Conservation (phyloP, 2,113 vertebrate genomes). For the Gasterosteus nipponicus region DNA sequence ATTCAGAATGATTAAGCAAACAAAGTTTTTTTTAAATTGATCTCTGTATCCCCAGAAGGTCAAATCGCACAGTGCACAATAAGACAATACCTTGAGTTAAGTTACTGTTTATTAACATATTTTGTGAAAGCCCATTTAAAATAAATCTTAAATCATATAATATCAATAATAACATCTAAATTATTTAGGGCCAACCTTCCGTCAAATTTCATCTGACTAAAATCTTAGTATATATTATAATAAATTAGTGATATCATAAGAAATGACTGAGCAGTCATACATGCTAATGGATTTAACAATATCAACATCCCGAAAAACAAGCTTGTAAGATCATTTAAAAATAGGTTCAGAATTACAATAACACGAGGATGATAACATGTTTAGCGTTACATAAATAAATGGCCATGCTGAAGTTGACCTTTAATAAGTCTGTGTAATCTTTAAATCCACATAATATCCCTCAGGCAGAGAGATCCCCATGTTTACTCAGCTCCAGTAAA, state of each 20-base stretch:
- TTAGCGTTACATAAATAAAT: not conserved
- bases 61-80: not conserved
- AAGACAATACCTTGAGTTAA: not conserved
- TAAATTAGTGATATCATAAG: not conserved
- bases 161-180: not conserved
- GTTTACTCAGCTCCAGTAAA: slow-evolving; percentile 23
- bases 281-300: not conserved
- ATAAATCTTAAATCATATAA: not conserved
- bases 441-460: slow-evolving; percentile 9
- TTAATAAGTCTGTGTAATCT: not conserved
- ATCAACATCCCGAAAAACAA: not conserved
- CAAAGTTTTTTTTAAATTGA: slow-evolving; percentile 37
- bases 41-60: slow-evolving; percentile 26
- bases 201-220: not conserved
- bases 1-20: slow-evolving; percentile 40
- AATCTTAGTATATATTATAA: not conserved
- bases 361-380: not conserved
- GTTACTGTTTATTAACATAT: not conserved
- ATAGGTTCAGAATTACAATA: not conserved
- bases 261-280: not conserved
- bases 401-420: not conserved
- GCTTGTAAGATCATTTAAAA: not conserved
- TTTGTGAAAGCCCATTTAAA: not conserved
- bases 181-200: not conserved
- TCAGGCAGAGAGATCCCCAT: not conserved